Conservation (phyloP, 2,888 invertebrate species). For the Apoda limacodes region DNA sequence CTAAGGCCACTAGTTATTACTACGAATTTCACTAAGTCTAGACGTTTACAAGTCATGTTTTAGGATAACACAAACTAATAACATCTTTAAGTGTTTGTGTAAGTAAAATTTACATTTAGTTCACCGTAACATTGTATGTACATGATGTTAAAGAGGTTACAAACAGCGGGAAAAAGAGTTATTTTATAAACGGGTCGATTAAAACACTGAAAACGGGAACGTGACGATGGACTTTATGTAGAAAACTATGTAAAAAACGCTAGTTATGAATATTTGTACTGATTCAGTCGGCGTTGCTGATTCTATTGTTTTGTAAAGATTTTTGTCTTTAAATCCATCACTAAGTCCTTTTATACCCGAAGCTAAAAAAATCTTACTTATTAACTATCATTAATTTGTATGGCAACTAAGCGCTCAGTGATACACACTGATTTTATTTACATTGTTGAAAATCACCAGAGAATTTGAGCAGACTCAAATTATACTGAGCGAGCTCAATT, state of each 20-base stretch:
- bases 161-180: background rate
- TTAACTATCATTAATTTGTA: constrained; percentile 63
- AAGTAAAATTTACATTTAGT: constrained; percentile 33
- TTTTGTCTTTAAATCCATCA: too few relatives aligned
- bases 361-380: constrained; percentile 37
- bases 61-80: constrained; percentile 25
- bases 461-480: too few relatives aligned
- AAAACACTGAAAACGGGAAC: constrained; percentile 2
- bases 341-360: too few relatives aligned
- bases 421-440: constrained; percentile 55
- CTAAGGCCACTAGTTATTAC: constrained; percentile 64
- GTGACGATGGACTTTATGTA: constrained; percentile 18
- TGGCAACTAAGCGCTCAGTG: constrained; percentile 67
- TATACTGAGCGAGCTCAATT: too few relatives aligned
- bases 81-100: constrained; percentile 25
- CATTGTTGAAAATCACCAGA: constrained; percentile 30
- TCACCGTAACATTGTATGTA: constrained; percentile 28
- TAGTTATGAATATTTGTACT: too few relatives aligned
- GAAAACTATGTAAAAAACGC: too few relatives aligned
- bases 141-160: constrained; percentile 19
- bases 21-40: constrained; percentile 44
- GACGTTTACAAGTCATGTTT: constrained; percentile 38
- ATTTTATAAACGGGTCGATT: background rate
- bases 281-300: too few relatives aligned
- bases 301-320: too few relatives aligned